Evolutionary conservation across 2,113 vertebrate species (phyloP).

Genomic region (Vulpes ferrilata): DNA sequence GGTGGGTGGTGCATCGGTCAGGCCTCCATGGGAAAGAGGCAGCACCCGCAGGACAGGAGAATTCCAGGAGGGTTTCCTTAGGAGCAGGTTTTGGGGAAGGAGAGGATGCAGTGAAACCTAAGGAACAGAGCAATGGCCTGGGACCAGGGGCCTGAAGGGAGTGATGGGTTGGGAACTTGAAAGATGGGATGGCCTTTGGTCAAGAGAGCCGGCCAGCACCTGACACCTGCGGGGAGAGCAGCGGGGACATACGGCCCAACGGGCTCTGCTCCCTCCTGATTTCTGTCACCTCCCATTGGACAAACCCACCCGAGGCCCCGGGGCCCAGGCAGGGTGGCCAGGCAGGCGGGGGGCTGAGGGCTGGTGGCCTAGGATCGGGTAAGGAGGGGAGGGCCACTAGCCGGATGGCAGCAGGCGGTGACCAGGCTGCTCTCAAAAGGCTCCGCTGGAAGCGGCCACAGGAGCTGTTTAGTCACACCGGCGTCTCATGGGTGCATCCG

Average conservation of each 20-base stretch:
- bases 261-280: neutral
- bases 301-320: neutral
- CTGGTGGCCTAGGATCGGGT: no score
- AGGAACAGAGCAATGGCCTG: neutral
- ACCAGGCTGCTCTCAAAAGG: no score
- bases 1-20: accelerated
- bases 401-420: no score
- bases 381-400: no score
- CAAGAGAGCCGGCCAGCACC: neutral
- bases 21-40: neutral
- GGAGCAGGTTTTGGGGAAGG: neutral
- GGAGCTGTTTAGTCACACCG: no score
- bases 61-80: neutral
- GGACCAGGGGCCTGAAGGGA: neutral
- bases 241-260: neutral
- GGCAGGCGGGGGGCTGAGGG: no score
- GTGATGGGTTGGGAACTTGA: neutral
- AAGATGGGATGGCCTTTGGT: neutral
- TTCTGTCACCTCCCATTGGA: neutral
- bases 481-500: neutral
- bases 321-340: neutral
- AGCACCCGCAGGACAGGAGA: neutral
- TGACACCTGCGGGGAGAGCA: neutral
- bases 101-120: neutral
- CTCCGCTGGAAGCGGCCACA: no score